Conservation (phyloP, 2,113 vertebrate genomes). For the Ibidorhyncha struthersii region DNA sequence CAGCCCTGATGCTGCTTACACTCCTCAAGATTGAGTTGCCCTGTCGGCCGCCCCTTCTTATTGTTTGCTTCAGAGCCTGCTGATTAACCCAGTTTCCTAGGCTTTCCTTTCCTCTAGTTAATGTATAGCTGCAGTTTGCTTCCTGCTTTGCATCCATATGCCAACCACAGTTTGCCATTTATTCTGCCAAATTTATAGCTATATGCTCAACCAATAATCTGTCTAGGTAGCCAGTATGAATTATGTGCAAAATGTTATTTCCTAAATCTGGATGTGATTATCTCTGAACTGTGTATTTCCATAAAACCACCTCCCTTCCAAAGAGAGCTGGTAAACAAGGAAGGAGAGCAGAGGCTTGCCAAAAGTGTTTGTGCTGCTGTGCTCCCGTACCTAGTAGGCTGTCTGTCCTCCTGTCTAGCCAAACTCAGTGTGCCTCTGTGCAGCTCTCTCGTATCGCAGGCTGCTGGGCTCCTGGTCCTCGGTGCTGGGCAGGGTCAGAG, state of each 20-base stretch:
- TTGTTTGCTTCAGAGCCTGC: neutral
- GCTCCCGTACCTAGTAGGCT: neutral
- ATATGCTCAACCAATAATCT: conserved; percentile 46
- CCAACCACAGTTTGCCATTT: conserved; percentile 60
- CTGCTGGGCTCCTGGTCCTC: neutral
- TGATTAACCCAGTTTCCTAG: neutral
- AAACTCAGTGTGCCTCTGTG: neutral
- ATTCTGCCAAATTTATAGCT: conserved; percentile 53
- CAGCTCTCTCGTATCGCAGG: fast-evolving
- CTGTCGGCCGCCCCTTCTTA: neutral
- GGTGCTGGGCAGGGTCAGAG: neutral
- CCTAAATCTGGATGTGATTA: conserved; percentile 57
- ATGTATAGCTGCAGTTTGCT: conserved; percentile 21
- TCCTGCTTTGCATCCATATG: neutral
- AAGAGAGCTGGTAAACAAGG: neutral
- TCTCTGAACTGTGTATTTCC: neutral
- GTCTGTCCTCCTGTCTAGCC: neutral
- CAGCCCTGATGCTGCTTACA: neutral
- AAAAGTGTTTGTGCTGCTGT: neutral
- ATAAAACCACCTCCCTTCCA: neutral
- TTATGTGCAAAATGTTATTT: conserved; percentile 53
- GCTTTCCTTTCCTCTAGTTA: conserved; percentile 25
- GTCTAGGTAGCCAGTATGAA: conserved; percentile 53
- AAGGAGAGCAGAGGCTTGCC: neutral
- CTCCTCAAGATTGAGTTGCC: neutral